Conservation (phyloP, 2,797 vertebrate species). For the Alfaro cultratus region DNA sequence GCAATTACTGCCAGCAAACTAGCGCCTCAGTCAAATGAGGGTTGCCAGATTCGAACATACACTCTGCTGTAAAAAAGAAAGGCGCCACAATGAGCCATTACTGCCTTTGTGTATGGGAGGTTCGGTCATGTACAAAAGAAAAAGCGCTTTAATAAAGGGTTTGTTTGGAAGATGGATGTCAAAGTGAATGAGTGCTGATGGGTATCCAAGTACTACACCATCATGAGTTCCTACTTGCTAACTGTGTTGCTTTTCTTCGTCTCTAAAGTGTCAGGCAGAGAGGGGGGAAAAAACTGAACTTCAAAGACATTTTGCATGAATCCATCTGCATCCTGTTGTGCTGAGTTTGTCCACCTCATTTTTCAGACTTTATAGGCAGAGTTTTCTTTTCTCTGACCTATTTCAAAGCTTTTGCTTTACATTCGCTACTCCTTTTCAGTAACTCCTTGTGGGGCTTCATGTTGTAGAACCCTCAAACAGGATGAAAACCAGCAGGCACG, state of each 20-base stretch:
- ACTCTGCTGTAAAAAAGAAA: constrained; percentile 12
- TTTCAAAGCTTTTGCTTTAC: too few species aligned
- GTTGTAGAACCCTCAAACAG: too few species aligned
- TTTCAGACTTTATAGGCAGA: too few species aligned
- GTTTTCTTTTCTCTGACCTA: too few species aligned
- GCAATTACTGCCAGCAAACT: constrained; percentile 68
- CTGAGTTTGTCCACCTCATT: too few species aligned
- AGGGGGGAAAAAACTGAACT: accelerated
- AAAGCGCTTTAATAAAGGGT: neutral
- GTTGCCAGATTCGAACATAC: constrained; percentile 49
- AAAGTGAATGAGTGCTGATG: neutral
- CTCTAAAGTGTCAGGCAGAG: neutral
- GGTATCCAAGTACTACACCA: constrained; percentile 1
- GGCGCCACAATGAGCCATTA: constrained; percentile 7
- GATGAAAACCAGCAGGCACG: too few species aligned
- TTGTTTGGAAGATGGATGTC: neutral
- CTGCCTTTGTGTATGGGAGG: neutral
- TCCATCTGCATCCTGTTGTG: neutral
- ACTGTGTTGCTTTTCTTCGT: neutral
- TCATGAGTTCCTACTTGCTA: neutral
- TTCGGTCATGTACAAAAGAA: neutral
- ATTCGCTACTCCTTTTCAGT: too few species aligned
- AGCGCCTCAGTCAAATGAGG: constrained; percentile 44
- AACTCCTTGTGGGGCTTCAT: too few species aligned
- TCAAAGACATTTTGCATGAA: too few species aligned